These are phyloP conservation scores for Heteropelma amictum DNA, from an alignment of 2,888 invertebrate genomes.

Conservation along the genomic window DNA sequence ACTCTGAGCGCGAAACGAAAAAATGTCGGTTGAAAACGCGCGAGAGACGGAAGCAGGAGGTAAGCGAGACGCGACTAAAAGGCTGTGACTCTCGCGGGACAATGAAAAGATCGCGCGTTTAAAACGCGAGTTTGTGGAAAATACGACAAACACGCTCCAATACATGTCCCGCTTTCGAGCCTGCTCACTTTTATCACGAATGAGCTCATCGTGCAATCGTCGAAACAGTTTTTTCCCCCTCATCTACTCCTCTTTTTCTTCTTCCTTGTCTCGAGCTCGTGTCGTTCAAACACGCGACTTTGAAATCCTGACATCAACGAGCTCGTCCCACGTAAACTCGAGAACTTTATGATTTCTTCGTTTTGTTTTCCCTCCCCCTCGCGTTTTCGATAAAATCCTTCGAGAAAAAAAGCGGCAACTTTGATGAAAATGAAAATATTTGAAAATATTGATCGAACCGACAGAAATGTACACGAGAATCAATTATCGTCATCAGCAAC, in stretches of 20 bases:
- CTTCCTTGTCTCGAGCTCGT: neutral
- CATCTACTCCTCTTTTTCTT: neutral
- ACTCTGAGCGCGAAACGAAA: too few species aligned
- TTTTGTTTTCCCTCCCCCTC: too few species aligned
- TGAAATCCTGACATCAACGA: neutral
- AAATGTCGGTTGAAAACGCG: too few species aligned
- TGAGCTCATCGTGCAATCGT: constrained; percentile 41
- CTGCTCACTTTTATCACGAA: constrained; percentile 33
- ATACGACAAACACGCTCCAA: constrained; percentile 9
- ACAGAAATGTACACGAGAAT: too few species aligned
- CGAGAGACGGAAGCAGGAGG: too few species aligned
- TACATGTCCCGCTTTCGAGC: constrained; percentile 1
- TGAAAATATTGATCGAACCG: too few species aligned
- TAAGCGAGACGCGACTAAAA: neutral
- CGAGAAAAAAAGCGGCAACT: neutral
- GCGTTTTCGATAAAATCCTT: neutral
- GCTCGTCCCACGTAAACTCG: neutral
- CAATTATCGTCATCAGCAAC: too few species aligned
- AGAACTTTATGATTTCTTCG: neutral
- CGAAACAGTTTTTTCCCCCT: constrained; percentile 35
- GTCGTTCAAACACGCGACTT: constrained; percentile 1
- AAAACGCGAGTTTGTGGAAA: too few species aligned
- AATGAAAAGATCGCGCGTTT: too few species aligned
- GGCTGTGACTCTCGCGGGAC: neutral
- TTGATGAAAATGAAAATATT: too few species aligned